Evolutionary conservation across 2,888 invertebrate species (phyloP).

Genomic region (Galerucella pusilla): DNA sequence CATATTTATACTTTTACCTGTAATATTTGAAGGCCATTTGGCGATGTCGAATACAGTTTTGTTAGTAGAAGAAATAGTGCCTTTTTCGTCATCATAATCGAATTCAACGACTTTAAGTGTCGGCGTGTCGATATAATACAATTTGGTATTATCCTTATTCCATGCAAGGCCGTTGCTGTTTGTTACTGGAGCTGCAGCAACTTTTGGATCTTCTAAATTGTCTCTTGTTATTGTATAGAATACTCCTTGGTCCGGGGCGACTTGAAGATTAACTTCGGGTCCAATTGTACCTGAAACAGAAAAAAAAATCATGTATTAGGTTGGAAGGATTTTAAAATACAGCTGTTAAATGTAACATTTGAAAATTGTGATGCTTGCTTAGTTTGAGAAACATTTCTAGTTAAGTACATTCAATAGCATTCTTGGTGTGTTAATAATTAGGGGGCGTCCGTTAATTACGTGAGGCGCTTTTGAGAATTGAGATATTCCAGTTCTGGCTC

Average conservation of each 20-base stretch:
- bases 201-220: slow-evolving; percentile 53
- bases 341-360: no score
- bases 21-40: slow-evolving; percentile 36
- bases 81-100: slow-evolving; percentile 73
- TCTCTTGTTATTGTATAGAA: slow-evolving; percentile 70
- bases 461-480: no score
- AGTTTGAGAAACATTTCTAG: no score
- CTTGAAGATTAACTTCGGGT: slow-evolving; percentile 64
- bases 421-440: no score
- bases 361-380: no score
- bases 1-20: slow-evolving; percentile 22
- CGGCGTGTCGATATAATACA: slow-evolving; percentile 84
- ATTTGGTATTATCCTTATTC: slow-evolving; percentile 75
- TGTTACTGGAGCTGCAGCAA: slow-evolving; percentile 65
- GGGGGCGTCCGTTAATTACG: no score
- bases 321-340: no score
- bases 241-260: slow-evolving; percentile 67
- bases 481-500: no score
- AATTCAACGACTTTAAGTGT: slow-evolving; percentile 75
- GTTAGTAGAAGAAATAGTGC: slow-evolving; percentile 61
- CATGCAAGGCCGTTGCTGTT: slow-evolving; percentile 86
- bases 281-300: slow-evolving; percentile 72
- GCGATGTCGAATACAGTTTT: slow-evolving; percentile 46
- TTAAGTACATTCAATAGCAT: no score
- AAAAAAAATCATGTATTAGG: neutral